A percentile compares a stretch with the other conserved stretches of the same genome.
phyloP scores from a whole-genome alignment of 1,140 invertebrate genomes.

The Drosophila virilis region DNA sequence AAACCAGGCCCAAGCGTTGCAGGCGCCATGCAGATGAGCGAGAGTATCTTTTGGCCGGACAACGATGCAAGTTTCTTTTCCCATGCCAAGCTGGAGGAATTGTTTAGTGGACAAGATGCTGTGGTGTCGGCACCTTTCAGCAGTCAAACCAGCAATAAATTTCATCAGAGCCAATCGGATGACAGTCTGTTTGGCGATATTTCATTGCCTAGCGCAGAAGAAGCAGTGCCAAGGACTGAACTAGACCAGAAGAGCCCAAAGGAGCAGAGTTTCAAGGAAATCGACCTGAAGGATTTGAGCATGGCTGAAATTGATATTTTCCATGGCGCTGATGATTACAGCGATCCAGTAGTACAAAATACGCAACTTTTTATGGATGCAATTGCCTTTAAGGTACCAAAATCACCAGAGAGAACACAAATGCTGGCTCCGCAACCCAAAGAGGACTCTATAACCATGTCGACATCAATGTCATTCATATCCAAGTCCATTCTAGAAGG shows the following conservation, averaged over 20 bases:
- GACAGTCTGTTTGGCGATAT: constrained; percentile 70
- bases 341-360: constrained; percentile 55
- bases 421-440: constrained; percentile 4
- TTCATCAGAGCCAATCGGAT: constrained; percentile 41
- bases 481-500: constrained; percentile 64
- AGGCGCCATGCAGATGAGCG: constrained; percentile 31
- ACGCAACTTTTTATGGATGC: constrained; percentile 71
- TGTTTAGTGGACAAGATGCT: constrained; percentile 45
- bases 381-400: constrained; percentile 64
- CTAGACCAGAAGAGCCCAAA: not conserved
- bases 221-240: not conserved
- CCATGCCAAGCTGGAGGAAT: constrained; percentile 58
- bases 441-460: constrained; percentile 26
- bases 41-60: constrained; percentile 66
- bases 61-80: constrained; percentile 73
- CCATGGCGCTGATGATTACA: constrained; percentile 44
- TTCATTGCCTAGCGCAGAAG: constrained; percentile 16
- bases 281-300: constrained; percentile 59
- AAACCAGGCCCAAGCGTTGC: constrained; percentile 15
- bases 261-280: constrained; percentile 53
- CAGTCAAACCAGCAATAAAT: constrained; percentile 26
- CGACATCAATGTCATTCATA: constrained; percentile 44
- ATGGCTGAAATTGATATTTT: constrained; percentile 57
- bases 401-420: constrained; percentile 37
- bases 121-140: constrained; percentile 26